A percentile compares a stretch with the other conserved stretches of the same genome.
These are phyloP conservation scores for Odobenus rosmarus DNA, from an alignment of 2,113 vertebrate genomes.

Conservation along the genomic window DNA sequence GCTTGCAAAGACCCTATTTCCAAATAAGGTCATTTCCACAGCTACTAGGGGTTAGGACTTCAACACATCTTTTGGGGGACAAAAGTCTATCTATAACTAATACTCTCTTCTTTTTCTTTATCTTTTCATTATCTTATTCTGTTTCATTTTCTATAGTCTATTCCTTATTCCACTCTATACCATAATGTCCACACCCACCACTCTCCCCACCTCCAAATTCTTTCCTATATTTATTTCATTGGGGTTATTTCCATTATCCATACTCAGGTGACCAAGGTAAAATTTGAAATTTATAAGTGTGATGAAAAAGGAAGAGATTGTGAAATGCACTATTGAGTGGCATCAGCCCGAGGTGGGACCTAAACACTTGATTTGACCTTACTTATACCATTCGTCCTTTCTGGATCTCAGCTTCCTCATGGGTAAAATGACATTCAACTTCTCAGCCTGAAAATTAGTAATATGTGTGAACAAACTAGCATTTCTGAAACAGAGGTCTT, in stretches of 20 bases:
- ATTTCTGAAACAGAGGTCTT: background rate
- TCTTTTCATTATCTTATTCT: background rate
- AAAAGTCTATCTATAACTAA: background rate
- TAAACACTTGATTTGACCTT: background rate
- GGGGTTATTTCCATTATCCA: background rate
- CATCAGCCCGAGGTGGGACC: background rate
- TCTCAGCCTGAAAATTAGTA: background rate
- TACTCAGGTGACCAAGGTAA: background rate
- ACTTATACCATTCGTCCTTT: background rate
- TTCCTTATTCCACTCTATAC: background rate
- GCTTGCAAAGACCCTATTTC: background rate
- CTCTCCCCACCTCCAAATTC: background rate
- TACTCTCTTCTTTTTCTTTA: background rate
- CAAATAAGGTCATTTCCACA: background rate
- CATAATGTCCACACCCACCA: accelerated
- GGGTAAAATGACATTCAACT: background rate
- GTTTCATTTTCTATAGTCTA: background rate
- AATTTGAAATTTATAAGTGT: background rate
- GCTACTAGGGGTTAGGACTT: background rate
- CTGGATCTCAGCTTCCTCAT: background rate
- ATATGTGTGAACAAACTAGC: background rate
- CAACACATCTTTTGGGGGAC: background rate
- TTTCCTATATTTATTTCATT: background rate
- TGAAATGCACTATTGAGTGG: background rate
- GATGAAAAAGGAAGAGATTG: background rate